Conservation (phyloP, 2,113 vertebrate genomes). For the Burhinus oedicnemus region DNA sequence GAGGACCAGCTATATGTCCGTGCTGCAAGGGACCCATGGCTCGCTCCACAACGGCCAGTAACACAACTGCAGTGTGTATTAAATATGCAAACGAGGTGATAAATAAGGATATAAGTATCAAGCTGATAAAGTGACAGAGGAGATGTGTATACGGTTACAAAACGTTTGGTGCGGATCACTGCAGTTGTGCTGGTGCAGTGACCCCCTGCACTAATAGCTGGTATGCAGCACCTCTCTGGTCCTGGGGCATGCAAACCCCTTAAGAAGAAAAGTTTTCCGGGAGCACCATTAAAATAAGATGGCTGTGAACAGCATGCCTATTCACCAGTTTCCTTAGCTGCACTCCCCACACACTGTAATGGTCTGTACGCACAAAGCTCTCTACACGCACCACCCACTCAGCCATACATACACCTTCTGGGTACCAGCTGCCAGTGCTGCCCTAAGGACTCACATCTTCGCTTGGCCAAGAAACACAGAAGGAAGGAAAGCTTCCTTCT, state of each 20-base stretch:
- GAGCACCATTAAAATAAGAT: neutral
- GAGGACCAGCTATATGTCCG: neutral
- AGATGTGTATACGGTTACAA: rapidly evolving
- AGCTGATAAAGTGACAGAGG: neutral
- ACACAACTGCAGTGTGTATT: neutral
- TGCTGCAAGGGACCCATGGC: neutral
- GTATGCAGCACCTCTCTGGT: neutral
- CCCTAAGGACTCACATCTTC: neutral
- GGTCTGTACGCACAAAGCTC: neutral
- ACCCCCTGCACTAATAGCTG: neutral
- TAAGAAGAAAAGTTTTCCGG: neutral
- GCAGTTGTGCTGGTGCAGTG: neutral
- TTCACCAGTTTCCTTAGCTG: neutral
- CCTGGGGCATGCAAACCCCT: neutral
- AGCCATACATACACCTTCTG: neutral
- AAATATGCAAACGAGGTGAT: neutral
- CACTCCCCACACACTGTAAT: neutral
- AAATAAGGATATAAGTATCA: neutral
- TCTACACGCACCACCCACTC: neutral
- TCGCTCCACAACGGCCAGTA: neutral
- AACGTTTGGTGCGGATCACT: neutral
- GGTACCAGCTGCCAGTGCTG: neutral
- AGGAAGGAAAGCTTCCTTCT: neutral
- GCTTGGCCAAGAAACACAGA: neutral
- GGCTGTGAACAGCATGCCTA: neutral